Evolutionary conservation across 1,140 invertebrate species (phyloP).

Genomic region (Tetraneura akinire): DNA sequence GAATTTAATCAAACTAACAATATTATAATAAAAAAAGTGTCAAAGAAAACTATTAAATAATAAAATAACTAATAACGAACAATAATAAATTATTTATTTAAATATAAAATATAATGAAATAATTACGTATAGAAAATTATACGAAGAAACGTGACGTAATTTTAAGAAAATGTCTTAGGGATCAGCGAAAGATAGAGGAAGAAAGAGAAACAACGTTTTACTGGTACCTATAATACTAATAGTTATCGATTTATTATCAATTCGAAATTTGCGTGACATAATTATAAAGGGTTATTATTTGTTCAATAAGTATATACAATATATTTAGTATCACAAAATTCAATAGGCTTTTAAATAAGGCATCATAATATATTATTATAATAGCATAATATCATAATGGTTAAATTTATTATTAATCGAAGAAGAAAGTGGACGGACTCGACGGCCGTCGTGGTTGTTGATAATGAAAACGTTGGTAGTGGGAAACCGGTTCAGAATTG

Average conservation of each 20-base stretch:
- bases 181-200: background rate
- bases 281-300: background rate
- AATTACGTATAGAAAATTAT: background rate
- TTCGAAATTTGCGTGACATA: conserved; percentile 4
- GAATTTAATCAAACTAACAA: no score
- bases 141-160: background rate
- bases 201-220: conserved; percentile 18
- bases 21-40: no score
- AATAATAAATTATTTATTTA: background rate
- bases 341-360: background rate
- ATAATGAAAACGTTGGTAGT: conserved; percentile 9
- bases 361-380: no score
- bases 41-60: no score
- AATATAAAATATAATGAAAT: background rate
- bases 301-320: background rate
- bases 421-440: conserved; percentile 20
- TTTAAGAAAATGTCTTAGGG: background rate
- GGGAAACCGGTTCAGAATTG: conserved; percentile 36
- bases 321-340: background rate
- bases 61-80: no score
- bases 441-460: background rate
- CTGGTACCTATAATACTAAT: no score
- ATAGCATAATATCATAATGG: conserved; percentile 8
- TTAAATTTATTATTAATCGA: conserved; percentile 5
- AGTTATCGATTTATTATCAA: no score